Percentiles rank a stretch among this genome's conserved stretches.
Evolutionary conservation across 1,140 invertebrate genomes (phyloP).

Genomic region (Trinorchestia longiramus): DNA sequence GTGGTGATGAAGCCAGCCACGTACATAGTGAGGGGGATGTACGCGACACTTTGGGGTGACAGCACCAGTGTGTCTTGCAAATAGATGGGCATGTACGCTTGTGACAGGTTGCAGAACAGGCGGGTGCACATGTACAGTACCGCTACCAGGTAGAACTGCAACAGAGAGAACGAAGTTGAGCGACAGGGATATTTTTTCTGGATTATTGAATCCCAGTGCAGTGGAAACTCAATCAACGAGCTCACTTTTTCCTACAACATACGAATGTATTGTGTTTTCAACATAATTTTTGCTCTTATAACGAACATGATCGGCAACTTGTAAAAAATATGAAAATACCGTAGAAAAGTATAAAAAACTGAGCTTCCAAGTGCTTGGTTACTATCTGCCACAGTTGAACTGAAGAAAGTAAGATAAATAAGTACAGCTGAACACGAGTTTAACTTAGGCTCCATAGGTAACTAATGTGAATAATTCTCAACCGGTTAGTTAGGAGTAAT

Average conservation of each 20-base stretch:
- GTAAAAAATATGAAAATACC: too few relatives aligned
- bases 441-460: too few relatives aligned
- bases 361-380: too few relatives aligned
- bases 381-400: too few relatives aligned
- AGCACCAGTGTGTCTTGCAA: conserved; percentile 84
- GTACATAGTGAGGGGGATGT: conserved; percentile 89
- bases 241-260: not conserved
- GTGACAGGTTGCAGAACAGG: conserved; percentile 89
- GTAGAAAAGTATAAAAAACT: too few relatives aligned
- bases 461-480: too few relatives aligned
- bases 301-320: too few relatives aligned
- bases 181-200: not conserved
- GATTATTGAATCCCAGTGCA: not conserved
- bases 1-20: conserved; percentile 82
- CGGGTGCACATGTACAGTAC: conserved; percentile 90
- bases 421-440: too few relatives aligned
- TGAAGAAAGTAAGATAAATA: too few relatives aligned
- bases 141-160: conserved; percentile 58
- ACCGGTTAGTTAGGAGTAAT: too few relatives aligned
- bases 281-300: too few relatives aligned
- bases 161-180: not conserved
- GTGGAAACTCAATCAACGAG: not conserved
- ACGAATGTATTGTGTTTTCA: not conserved
- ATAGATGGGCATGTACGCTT: conserved; percentile 92
- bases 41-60: conserved; percentile 82